Conservation (phyloP, 2,888 invertebrate species). For the Camponotus fellah region DNA sequence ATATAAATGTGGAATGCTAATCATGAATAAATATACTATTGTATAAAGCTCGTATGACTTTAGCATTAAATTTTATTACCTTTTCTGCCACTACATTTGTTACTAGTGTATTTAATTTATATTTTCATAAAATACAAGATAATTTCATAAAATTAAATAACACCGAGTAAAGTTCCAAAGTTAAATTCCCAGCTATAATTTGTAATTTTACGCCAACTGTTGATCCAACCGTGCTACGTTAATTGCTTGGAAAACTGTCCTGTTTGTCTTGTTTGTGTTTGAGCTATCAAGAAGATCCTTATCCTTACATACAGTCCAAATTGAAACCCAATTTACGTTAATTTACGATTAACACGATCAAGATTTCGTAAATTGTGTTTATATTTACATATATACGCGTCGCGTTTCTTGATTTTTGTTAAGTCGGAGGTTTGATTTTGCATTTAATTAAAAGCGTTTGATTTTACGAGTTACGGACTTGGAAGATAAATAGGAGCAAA, state of each 20-base stretch:
- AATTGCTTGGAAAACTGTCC: conserved; percentile 37
- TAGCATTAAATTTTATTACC: neutral
- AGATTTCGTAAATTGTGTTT: neutral
- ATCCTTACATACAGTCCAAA: conserved; percentile 12
- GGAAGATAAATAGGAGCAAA: neutral
- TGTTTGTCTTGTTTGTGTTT: neutral
- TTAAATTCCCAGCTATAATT: conserved; percentile 18
- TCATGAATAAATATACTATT: neutral
- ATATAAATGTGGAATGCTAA: neutral
- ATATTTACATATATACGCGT: neutral
- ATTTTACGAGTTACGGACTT: neutral
- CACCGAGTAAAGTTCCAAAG: neutral
- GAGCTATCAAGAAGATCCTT: conserved; percentile 5
- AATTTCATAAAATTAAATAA: neutral
- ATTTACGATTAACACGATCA: neutral
- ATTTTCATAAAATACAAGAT: neutral
- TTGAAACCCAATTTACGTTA: neutral
- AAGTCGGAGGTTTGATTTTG: neutral
- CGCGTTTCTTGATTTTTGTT: neutral
- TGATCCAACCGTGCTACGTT: conserved; percentile 16
- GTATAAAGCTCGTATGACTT: neutral
- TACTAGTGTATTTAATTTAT: neutral
- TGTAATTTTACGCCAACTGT: neutral
- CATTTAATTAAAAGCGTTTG: conserved; percentile 22
- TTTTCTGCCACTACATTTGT: neutral